A percentile compares a stretch with the other conserved stretches of the same genome.
Evolutionary conservation across 2,113 vertebrate genomes (phyloP).

Genomic region (Callipepla squamata): DNA sequence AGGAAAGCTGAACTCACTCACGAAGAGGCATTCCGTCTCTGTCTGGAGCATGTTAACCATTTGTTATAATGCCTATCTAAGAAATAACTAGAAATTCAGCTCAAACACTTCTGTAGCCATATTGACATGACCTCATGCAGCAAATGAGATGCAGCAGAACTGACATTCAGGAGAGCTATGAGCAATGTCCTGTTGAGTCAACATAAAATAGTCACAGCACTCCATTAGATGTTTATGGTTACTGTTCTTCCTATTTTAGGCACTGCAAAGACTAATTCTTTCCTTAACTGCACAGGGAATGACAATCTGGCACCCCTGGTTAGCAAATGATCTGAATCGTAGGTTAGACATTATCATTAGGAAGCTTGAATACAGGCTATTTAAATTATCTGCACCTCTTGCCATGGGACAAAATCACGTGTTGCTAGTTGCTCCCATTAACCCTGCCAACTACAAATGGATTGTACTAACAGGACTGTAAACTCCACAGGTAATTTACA

Average conservation of each 20-base stretch:
- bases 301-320: neutral
- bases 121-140: neutral
- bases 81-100: neutral
- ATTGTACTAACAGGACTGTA: neutral
- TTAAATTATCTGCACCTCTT: neutral
- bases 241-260: neutral
- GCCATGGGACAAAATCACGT: neutral
- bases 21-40: neutral
- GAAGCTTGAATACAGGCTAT: neutral
- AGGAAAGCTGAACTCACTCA: neutral
- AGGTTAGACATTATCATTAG: neutral
- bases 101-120: neutral
- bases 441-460: neutral
- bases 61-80: neutral
- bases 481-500: neutral
- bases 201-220: neutral
- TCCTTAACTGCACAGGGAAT: neutral
- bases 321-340: neutral
- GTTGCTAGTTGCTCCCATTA: neutral
- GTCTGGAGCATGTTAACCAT: neutral
- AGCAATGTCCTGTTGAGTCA: neutral
- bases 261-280: rapidly evolving
- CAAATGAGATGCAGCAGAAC: neutral
- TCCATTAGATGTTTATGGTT: neutral
- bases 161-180: rapidly evolving